These are phyloP conservation scores for Narcine bancroftii DNA, from an alignment of 2,113 vertebrate species.

Conservation along the genomic window DNA sequence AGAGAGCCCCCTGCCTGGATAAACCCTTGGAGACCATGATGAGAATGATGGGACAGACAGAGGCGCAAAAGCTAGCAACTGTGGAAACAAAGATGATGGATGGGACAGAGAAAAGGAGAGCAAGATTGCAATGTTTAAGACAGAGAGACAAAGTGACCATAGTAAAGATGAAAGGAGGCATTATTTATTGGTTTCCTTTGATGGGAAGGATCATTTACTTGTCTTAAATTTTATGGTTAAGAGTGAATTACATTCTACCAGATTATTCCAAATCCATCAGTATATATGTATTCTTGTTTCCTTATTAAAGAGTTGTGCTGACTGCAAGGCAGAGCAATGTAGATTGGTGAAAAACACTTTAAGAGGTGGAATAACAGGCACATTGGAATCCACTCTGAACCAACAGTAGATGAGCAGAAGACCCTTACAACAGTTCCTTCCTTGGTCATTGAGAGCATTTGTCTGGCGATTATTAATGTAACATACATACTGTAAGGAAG, in stretches of 20 bases:
- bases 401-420: neutral
- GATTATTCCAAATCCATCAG: neutral
- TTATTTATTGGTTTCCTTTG: neutral
- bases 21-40: neutral
- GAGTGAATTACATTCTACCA: neutral
- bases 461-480: no score
- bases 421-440: neutral
- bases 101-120: no score
- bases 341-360: neutral
- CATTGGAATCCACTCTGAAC: neutral
- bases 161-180: neutral
- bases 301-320: neutral
- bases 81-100: constrained; percentile 7
- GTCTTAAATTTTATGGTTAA: neutral
- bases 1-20: constrained; percentile 16
- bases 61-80: neutral
- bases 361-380: no score
- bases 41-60: neutral
- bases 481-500: no score
- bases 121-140: neutral
- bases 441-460: neutral
- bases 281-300: neutral
- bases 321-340: neutral
- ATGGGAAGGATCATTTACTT: neutral
- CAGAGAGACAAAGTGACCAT: neutral